phyloP scores from a whole-genome alignment of 2,888 invertebrate genomes.

The Chirona hameri region DNA sequence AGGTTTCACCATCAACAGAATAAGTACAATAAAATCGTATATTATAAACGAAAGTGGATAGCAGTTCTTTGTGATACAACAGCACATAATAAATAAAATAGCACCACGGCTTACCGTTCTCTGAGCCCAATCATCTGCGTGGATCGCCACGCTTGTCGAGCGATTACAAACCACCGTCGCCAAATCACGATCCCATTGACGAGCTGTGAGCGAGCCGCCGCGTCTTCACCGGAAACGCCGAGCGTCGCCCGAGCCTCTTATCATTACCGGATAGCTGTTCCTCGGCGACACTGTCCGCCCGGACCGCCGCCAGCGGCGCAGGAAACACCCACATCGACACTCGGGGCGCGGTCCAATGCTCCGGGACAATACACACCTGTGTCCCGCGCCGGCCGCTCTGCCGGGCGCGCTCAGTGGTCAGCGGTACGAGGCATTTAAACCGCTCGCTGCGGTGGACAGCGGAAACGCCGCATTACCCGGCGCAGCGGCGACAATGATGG shows the following conservation, averaged over 20 bases:
- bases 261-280: neutral
- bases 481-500: neutral
- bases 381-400: neutral
- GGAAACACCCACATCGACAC: neutral
- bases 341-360: neutral
- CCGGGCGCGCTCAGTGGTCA: neutral
- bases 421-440: neutral
- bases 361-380: neutral
- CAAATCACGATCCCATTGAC: too few species aligned
- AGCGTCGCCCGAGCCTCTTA: neutral
- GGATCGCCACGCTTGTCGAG: too few species aligned
- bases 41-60: too few species aligned
- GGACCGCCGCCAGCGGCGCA: neutral
- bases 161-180: too few species aligned
- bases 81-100: too few species aligned
- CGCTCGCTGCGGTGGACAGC: neutral
- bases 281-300: neutral
- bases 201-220: neutral
- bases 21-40: too few species aligned
- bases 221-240: neutral
- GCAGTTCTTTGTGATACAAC: too few species aligned
- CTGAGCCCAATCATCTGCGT: too few species aligned
- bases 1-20: too few species aligned
- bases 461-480: constrained; percentile 1
- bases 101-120: too few species aligned